Evolutionary conservation across 2,888 invertebrate species (phyloP).

Genomic region (Chrysomela aeneicollis): DNA sequence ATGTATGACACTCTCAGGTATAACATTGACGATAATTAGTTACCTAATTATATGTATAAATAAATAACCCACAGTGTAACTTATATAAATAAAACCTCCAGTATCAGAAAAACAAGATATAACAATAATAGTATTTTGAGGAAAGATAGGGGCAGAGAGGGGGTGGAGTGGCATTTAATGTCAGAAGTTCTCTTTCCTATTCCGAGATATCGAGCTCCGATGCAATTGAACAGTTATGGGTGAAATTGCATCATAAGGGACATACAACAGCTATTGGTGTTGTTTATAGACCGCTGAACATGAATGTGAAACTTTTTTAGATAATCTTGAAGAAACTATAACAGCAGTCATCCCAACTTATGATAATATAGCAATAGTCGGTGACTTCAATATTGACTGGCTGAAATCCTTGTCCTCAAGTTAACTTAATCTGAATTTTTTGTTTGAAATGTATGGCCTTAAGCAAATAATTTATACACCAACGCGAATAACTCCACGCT

Average conservation of each 20-base stretch:
- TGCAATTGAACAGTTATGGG: slow-evolving; percentile 6
- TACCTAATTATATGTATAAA: too few relatives aligned
- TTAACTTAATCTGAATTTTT: background rate
- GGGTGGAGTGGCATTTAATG: slow-evolving; percentile 8
- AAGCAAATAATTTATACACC: background rate
- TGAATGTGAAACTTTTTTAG: background rate
- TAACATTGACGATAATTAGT: too few relatives aligned
- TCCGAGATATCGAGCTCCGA: slow-evolving; percentile 6
- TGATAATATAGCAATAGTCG: background rate
- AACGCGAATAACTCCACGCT: background rate
- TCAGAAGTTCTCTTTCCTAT: slow-evolving; percentile 3
- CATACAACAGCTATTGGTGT: slow-evolving; percentile 9
- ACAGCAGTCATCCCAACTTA: background rate
- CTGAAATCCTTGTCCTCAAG: background rate
- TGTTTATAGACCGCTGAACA: background rate
- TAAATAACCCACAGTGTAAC: too few relatives aligned
- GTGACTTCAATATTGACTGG: background rate
- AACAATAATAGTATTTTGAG: slow-evolving; percentile 15
- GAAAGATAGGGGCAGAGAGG: slow-evolving; percentile 10
- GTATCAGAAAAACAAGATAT: too few relatives aligned
- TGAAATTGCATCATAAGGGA: slow-evolving; percentile 8
- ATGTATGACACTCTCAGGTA: too few relatives aligned
- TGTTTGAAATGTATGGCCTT: background rate
- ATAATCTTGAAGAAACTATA: background rate
- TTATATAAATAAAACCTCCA: too few relatives aligned